Evolutionary conservation across 2,797 vertebrate species (phyloP), one percentile per base, ranked within the genome.

Genomic region (Babyrousa celebensis): DNA sequence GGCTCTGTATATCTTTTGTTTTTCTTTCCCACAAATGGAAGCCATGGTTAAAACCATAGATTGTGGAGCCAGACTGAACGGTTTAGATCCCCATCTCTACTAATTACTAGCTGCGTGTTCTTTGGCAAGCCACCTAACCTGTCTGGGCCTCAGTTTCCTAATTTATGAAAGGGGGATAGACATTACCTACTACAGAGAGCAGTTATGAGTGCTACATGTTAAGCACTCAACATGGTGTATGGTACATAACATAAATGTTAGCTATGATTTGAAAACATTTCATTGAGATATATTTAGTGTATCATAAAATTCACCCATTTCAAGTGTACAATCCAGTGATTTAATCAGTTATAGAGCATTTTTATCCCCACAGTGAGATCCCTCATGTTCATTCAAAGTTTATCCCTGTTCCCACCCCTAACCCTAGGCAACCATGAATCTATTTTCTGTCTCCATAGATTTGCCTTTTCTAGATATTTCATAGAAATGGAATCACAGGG

Each of bases 341-440:
- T 95, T 79, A 74, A 85, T 86, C 43, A 77, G n/a, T 65, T 94
- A 60, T 93, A 79, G 43, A 94, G 67, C 9, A 65, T 94, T 93
- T 94, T 90, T 63, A 67, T 56, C 5, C 6, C n/a, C 40, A 25
- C 68, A 58, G 20, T 43, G 58, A 82, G 15, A n/a, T 72, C 18
- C 7, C n/a, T 85, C 21, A 2, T n/a, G 48, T 16, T 88, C 48
- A 70, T 71, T 91, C 88, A 70, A n/a, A 75, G 23, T 75, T 89
- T 79, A 83, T 78, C 27, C 10, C 77, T 95, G 23, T 67, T 78
- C 36, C 29, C 15, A 63, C 32, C 18, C 7, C 11, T 72, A 86
- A 43, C 18, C 9, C 3, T 68, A 84, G 48, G 67, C 40, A 92
- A 86, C 3, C 9, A 12, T 94, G 60, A 70, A 68, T 40, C 10